phyloP scores from a whole-genome alignment of 2,797 vertebrate genomes.

The Malurus splendens region DNA sequence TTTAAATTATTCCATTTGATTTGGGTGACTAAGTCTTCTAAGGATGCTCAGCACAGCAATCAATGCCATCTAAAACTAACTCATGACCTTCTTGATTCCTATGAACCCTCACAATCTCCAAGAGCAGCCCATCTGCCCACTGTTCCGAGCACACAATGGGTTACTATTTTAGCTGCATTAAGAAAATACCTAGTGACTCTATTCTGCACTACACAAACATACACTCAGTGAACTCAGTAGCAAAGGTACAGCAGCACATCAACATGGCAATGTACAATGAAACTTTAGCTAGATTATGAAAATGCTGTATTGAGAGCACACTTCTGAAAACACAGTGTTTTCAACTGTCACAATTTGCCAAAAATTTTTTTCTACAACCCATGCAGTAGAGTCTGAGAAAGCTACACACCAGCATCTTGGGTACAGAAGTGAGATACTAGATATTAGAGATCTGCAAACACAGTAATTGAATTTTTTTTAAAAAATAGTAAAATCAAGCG shows the following conservation, averaged over 20 bases:
- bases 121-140: not conserved
- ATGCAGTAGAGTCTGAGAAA: not conserved
- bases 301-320: not conserved
- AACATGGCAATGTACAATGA: not conserved
- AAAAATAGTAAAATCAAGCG: not conserved
- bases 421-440: not conserved
- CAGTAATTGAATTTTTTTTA: not conserved
- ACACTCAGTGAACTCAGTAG: not conserved
- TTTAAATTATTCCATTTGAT: not conserved
- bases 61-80: not conserved
- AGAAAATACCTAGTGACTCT: not conserved
- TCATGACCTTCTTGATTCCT: not conserved
- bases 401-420: not conserved
- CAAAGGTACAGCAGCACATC: not conserved
- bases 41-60: not conserved
- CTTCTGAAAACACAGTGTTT: not conserved
- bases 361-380: not conserved
- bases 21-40: not conserved
- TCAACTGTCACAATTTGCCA: not conserved
- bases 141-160: not conserved
- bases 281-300: not conserved
- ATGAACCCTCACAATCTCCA: not conserved
- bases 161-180: not conserved
- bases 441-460: not conserved
- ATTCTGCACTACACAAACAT: not conserved